Evolutionary conservation across 1,140 invertebrate species (phyloP), one percentile per base, ranked within the genome.

Genomic region (Theocolax elegans): DNA sequence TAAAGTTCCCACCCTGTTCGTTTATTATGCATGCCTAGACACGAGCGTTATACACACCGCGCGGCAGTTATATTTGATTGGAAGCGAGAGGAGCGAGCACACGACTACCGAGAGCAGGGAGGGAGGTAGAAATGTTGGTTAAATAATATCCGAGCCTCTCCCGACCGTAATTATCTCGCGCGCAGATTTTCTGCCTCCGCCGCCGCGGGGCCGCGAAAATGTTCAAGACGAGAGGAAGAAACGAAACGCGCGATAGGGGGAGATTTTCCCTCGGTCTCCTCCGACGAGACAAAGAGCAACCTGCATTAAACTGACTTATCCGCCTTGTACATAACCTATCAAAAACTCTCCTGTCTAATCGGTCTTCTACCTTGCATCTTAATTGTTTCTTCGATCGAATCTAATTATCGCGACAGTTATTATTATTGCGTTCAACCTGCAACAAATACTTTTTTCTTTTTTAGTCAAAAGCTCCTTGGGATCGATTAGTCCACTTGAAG

Each of bases 81-180:
- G 76, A 59, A 49, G 65, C 44, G 44, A 62, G 54, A 49, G 42
- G 13, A 53, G 27, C 12, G 23, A 53, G 31, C 38, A 31, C 40
- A 19, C 17, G 31, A 35, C 25, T 15, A 9, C 10, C 7, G 10
- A 44, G 44, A 49, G 17, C 12, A 63, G 9, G 3, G 13, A 27
- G 31, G n/a, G 12, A 12, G 38, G 29, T 19, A 19, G 76, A 79
- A 81, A 83, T 77, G 80, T 80, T 83, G 79, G 81, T 82, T 82
- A 81, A 82, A 81, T 82, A 83, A 83, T 81, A 81, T 81, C 76
- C 76, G 77, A 63, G 59, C 23, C 59, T 9, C 27, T 29, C 38
- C 23, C 78, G 79, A 83, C 76, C 81, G 81, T 82, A 83, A 83
- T 83, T 83, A 83, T 83, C 81, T 82, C 78, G 77, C 79, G 82